Evolutionary conservation across 2,888 invertebrate species (phyloP), one percentile per base, ranked within the genome.

Genomic region (Diarsia brunnea): DNA sequence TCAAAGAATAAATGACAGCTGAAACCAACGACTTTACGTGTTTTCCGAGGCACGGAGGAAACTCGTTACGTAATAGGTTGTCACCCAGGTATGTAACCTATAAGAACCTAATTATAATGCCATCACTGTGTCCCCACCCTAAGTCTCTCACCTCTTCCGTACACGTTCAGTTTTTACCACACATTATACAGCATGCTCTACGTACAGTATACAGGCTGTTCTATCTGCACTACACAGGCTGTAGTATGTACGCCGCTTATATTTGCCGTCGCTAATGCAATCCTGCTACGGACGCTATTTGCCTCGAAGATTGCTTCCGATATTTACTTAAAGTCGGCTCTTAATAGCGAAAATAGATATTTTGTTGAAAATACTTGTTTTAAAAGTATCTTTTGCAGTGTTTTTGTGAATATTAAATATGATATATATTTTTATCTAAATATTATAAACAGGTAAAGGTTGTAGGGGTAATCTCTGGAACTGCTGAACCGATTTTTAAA

Each of bases 241-340:
- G 69, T 80, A 63, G 53, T 69, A 58, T 69, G 47, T 68, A 27
- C 72, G 55, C 72, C 53, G 80, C 53, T 82, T 87, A 84, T 87
- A 67, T 88, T 89, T 88, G 83, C 85, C 78, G 80, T 75, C 64
- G 84, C 87, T 91, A 91, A 91, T 90, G 88, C 88, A 88, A 90
- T 90, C 85, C 73, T 89, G 84, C 86, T 85, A 87, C 87, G 88
- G 83, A 88, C 86, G 84, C 88, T 90, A 91, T 91, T 90, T 90
- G 88, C 88, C 79, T 84, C 79, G 84, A 79, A 89, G 90, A 91
- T 91, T 90, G 89, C 86, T 90, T 90, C 87, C 86, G 84, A 87
- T 89, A 86, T 89, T 90, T 88, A 84, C 84, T 84, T 84, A 79
- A 75, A 79, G 71, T 64, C 51, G 16, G 70, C 53, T 71, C 60